phyloP scores from a whole-genome alignment of 2,797 vertebrate species.

The Selene dorsalis region DNA sequence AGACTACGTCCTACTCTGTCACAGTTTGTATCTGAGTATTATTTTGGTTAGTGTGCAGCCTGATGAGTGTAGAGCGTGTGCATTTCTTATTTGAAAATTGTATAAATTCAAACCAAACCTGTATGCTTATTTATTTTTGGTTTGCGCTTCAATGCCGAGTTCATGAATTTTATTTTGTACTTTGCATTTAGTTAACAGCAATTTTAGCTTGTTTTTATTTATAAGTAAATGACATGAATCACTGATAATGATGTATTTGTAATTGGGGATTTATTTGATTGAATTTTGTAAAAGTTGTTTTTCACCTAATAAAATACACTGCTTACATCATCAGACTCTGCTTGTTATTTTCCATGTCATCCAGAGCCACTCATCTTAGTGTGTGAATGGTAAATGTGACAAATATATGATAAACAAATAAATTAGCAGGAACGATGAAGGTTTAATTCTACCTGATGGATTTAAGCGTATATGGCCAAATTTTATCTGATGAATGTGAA shows the following conservation, averaged over 20 bases:
- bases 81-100: slow-evolving; percentile 45
- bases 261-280: slow-evolving; percentile 50
- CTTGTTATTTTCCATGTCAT: slow-evolving; percentile 8
- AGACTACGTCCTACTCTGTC: slow-evolving; percentile 4
- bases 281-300: slow-evolving; percentile 59
- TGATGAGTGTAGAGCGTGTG: slow-evolving; percentile 19
- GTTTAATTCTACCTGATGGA: background rate
- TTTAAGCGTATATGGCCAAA: background rate
- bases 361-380: background rate
- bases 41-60: slow-evolving; percentile 28
- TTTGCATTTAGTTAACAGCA: slow-evolving; percentile 44
- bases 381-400: background rate
- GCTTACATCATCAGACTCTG: slow-evolving; percentile 19
- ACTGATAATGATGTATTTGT: slow-evolving; percentile 47
- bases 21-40: slow-evolving; percentile 31
- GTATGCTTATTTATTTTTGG: slow-evolving; percentile 76
- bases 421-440: too few species aligned
- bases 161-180: slow-evolving; percentile 49
- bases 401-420: background rate
- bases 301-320: slow-evolving; percentile 65
- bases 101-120: slow-evolving; percentile 58
- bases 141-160: slow-evolving; percentile 46
- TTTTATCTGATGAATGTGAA: background rate
- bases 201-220: slow-evolving; percentile 49
- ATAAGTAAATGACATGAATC: slow-evolving; percentile 39